Evolutionary conservation across 2,797 vertebrate species (phyloP), one percentile per base, ranked within the genome.

Genomic region (Synanceia verrucosa): DNA sequence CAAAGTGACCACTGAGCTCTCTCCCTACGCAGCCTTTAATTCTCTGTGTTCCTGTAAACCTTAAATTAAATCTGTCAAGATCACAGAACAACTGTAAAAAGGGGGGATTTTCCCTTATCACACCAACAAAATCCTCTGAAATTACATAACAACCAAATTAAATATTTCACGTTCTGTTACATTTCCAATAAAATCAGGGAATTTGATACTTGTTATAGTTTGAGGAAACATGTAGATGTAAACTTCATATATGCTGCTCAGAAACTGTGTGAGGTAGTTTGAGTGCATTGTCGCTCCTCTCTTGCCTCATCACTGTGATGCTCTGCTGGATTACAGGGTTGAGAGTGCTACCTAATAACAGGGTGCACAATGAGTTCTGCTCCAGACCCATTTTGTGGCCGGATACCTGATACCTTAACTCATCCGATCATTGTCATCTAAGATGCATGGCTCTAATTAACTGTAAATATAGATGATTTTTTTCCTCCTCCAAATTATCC

Each of bases 381-480:
- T 83, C 44, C 67, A 70, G 68, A 68, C 65, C 56, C 70, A 64
- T 83, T 89, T 80, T 85, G 86, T 72, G 83, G 88, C 87, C 2
- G 28, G 89, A 90, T 89, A 92, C 85, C 85, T 87, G 89, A 92
- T 92, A 86, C 84, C 88, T 75, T 75, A 77, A 71, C 70, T 87
- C 88, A 88, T 87, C 86, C 86, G 90, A 72, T 91, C 88, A 91
- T 86, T 91, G 90, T 90, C 88, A 87, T 86, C 63, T 83, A 83
- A 89, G 88, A 88, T 72, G 78, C 75, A 89, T 90, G 88, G 89
- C 90, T 94, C 80, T 85, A 92, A 93, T 93, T 90, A 92, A 84
- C 89, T 89, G 86, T 91, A 91, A 90, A 91, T 79, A 88, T 89
- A 89, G 92, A 88, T 89, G 73, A 75, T 70, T 87, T 65, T 74